Conservation (phyloP, 2,888 invertebrate genomes). For the Geophilus truncorum region DNA sequence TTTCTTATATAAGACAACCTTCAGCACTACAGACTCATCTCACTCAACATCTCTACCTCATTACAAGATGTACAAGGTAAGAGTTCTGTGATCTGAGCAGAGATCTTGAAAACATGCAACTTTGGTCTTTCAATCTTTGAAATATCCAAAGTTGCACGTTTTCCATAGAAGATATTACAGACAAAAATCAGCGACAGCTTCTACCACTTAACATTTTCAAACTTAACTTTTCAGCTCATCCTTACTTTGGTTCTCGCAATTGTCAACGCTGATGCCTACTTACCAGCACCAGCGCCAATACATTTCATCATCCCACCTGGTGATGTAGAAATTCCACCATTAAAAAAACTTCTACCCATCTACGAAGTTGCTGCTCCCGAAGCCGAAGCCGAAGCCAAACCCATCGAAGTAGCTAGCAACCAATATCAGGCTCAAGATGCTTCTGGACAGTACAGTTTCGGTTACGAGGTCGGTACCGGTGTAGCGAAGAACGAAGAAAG, state of each 20-base stretch:
- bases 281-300: too few relatives aligned
- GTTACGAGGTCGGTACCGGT: constrained; percentile 63
- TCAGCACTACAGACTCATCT: neutral
- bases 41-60: neutral
- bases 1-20: neutral
- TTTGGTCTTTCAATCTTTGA: too few relatives aligned
- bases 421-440: constrained; percentile 66
- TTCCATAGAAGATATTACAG: too few relatives aligned
- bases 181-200: too few relatives aligned
- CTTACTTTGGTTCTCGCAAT: neutral
- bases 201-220: neutral
- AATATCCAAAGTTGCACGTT: too few relatives aligned
- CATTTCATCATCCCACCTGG: neutral
- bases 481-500: constrained; percentile 69
- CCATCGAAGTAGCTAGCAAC: neutral
- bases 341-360: too few relatives aligned
- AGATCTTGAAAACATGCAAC: too few relatives aligned
- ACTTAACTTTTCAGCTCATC: neutral
- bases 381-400: too few relatives aligned
- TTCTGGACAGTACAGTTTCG: constrained; percentile 63
- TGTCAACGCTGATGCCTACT: neutral
- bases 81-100: neutral
- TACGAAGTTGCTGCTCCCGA: too few relatives aligned
- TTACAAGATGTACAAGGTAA: neutral
- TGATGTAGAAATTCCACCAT: neutral